These are phyloP conservation scores for Dromiciops gliroides DNA, from an alignment of 2,113 vertebrate genomes.

Conservation along the genomic window DNA sequence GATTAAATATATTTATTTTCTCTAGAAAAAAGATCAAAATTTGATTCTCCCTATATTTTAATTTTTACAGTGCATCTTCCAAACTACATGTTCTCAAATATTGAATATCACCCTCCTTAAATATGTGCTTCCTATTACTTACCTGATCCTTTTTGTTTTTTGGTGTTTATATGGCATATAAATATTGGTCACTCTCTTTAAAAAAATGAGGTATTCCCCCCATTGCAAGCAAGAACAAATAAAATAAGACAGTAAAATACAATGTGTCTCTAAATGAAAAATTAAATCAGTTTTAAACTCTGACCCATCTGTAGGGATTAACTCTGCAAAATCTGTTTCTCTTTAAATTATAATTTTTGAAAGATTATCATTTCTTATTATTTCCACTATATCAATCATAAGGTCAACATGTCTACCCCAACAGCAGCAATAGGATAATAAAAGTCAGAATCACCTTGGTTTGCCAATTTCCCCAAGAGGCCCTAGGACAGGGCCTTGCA, in stretches of 20 bases:
- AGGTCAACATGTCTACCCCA: background rate
- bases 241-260: background rate
- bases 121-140: background rate
- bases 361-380: background rate
- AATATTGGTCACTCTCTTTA: too few species aligned
- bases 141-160: too few species aligned
- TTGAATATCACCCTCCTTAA: background rate
- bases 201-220: too few species aligned
- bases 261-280: background rate
- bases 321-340: background rate
- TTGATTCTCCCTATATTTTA: background rate
- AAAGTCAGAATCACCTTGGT: background rate
- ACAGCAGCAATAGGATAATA: background rate
- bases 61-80: slow-evolving; percentile 30
- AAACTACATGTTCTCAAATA: background rate
- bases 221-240: too few species aligned
- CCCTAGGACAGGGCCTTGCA: too few species aligned
- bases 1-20: slow-evolving; percentile 72
- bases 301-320: background rate
- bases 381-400: background rate
- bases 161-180: too few species aligned
- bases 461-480: background rate
- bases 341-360: background rate
- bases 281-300: background rate
- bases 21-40: slow-evolving; percentile 60